These are phyloP conservation scores for Xyrauchen texanus DNA, from an alignment of 2,113 vertebrate species.

Conservation along the genomic window DNA sequence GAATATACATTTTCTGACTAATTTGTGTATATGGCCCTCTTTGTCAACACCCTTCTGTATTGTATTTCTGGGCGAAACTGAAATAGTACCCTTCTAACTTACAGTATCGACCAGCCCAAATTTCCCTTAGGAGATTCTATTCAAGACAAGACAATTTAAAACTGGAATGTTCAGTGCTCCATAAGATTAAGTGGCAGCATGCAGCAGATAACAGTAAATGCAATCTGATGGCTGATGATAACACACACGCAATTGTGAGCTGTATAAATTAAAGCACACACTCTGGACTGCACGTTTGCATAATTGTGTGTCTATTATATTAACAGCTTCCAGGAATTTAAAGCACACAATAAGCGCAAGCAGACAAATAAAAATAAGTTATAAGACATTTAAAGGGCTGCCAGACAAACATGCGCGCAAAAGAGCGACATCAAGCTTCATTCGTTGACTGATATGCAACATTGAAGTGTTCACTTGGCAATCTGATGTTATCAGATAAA, in stretches of 20 bases:
- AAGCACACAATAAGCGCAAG: slow-evolving; percentile 1
- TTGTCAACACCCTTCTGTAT: slow-evolving; percentile 5
- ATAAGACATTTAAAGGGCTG: not conserved
- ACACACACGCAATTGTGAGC: not conserved
- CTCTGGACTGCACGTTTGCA: slow-evolving; percentile 2
- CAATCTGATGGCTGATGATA: not conserved
- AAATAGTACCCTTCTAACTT: too few relatives aligned
- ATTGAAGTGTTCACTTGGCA: not conserved
- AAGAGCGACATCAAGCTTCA: too few relatives aligned
- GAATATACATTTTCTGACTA: slow-evolving; percentile 9
- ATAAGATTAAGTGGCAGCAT: not conserved
- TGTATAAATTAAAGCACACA: not conserved
- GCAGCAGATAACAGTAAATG: not conserved
- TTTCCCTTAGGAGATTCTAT: not conserved
- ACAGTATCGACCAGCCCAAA: too few relatives aligned
- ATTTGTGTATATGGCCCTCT: slow-evolving; percentile 1
- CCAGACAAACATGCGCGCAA: too few relatives aligned
- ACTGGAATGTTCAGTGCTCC: not conserved
- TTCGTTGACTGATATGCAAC: too few relatives aligned
- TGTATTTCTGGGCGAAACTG: not conserved
- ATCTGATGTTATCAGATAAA: not conserved
- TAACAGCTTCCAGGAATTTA: slow-evolving; percentile 10
- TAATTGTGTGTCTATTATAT: slow-evolving; percentile 31
- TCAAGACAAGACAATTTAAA: not conserved
- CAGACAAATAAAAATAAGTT: not conserved